These are phyloP conservation scores for Gulo gulo DNA, from an alignment of 2,113 vertebrate genomes.

Conservation along the genomic window DNA sequence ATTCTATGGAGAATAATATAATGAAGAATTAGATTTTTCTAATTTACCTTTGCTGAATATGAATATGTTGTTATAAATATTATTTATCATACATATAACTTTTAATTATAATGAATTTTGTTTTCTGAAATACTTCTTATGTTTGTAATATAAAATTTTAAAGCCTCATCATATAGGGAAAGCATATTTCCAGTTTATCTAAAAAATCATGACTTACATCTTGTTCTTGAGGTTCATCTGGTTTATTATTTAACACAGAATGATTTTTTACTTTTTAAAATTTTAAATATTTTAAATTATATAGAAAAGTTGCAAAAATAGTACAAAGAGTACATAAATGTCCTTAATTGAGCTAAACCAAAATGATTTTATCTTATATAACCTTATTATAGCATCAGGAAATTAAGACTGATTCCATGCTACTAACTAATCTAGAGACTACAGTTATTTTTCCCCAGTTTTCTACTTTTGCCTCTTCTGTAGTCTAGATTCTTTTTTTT, in stretches of 20 bases:
- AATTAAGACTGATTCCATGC: neutral
- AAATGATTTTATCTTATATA: neutral
- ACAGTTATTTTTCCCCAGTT: neutral
- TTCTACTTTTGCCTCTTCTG: neutral
- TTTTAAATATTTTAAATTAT: neutral
- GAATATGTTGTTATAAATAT: neutral
- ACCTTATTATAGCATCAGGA: neutral
- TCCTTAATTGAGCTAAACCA: neutral
- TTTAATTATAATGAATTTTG: neutral
- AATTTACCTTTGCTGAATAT: neutral
- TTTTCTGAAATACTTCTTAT: neutral
- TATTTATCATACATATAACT: neutral
- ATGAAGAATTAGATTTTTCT: neutral
- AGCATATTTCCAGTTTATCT: neutral
- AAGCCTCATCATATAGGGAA: neutral
- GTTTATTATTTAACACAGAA: neutral
- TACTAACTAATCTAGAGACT: neutral
- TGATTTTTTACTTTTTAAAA: neutral
- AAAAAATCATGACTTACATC: neutral
- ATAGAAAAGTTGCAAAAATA: neutral
- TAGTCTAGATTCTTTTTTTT: neutral
- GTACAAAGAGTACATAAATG: neutral
- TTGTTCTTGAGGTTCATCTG: neutral
- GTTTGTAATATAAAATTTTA: neutral
- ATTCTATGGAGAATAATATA: neutral